Conservation (phyloP, 2,888 invertebrate species). For the Cyaniris semiargus region DNA sequence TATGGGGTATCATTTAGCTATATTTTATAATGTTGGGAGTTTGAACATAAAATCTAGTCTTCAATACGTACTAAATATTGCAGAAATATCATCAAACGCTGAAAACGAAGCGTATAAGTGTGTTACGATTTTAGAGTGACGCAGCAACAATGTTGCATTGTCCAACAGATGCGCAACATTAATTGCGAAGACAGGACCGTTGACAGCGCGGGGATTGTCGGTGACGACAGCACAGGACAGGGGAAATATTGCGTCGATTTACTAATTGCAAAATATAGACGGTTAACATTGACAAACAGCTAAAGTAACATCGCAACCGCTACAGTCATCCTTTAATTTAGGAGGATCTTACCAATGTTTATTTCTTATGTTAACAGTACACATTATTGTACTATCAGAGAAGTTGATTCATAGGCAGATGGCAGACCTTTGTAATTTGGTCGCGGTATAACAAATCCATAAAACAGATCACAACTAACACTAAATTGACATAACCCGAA, state of each 20-base stretch:
- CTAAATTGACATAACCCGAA: too few species aligned
- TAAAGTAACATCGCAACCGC: background rate
- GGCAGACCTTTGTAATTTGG: too few species aligned
- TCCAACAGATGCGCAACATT: conserved; percentile 7
- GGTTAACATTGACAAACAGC: background rate
- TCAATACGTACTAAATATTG: too few species aligned
- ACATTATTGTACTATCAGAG: too few species aligned
- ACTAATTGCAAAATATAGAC: conserved; percentile 10
- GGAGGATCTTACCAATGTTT: background rate
- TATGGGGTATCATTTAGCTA: too few species aligned
- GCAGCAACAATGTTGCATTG: conserved; percentile 8
- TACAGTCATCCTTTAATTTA: background rate
- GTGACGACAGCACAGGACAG: conserved; percentile 1
- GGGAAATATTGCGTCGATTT: conserved; percentile 1
- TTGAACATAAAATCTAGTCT: too few species aligned
- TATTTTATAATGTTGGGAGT: too few species aligned
- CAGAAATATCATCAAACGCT: background rate
- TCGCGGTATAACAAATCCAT: too few species aligned
- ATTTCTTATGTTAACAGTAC: too few species aligned
- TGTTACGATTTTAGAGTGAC: background rate
- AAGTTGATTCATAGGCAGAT: too few species aligned
- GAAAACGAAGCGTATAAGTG: background rate
- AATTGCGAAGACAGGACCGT: background rate
- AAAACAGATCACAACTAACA: too few species aligned
- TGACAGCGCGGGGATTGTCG: background rate